Conservation (phyloP, 1,140 invertebrate genomes). For the Pissodes strobi region DNA sequence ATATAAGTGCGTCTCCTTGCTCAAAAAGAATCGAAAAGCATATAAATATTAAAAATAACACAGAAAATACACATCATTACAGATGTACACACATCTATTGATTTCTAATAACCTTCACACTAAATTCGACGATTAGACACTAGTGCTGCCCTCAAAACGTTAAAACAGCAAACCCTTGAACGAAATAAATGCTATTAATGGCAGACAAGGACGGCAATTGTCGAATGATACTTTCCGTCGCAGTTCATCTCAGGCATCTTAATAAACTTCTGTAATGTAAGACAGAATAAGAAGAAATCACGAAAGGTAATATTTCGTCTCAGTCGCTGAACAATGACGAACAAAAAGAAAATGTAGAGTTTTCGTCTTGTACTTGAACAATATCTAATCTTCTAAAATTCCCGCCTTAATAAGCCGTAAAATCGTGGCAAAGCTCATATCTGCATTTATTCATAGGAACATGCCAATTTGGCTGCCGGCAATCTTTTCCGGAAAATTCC, state of each 20-base stretch:
- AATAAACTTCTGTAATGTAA: too few relatives aligned
- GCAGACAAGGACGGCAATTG: constrained; percentile 10
- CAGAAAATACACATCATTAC: too few relatives aligned
- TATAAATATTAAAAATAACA: too few relatives aligned
- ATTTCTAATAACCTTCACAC: neutral
- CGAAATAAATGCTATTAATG: constrained; percentile 15
- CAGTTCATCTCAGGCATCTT: too few relatives aligned
- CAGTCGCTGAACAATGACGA: too few relatives aligned
- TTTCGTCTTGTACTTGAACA: neutral
- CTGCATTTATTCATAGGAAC: constrained; percentile 15
- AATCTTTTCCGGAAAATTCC: constrained; percentile 16
- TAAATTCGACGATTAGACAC: constrained; percentile 13
- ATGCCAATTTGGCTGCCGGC: constrained; percentile 10
- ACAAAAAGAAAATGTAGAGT: neutral
- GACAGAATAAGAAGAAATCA: too few relatives aligned
- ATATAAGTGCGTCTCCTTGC: too few relatives aligned
- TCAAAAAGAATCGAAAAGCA: too few relatives aligned
- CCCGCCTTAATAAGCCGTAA: constrained; percentile 10
- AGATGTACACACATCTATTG: too few relatives aligned
- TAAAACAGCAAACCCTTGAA: constrained; percentile 23
- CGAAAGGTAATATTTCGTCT: too few relatives aligned
- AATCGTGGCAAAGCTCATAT: neutral
- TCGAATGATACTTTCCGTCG: neutral
- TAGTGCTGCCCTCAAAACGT: constrained; percentile 25
- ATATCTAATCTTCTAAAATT: neutral